Conservation (phyloP, 2,888 invertebrate genomes). For the Drosophila mimetica region DNA sequence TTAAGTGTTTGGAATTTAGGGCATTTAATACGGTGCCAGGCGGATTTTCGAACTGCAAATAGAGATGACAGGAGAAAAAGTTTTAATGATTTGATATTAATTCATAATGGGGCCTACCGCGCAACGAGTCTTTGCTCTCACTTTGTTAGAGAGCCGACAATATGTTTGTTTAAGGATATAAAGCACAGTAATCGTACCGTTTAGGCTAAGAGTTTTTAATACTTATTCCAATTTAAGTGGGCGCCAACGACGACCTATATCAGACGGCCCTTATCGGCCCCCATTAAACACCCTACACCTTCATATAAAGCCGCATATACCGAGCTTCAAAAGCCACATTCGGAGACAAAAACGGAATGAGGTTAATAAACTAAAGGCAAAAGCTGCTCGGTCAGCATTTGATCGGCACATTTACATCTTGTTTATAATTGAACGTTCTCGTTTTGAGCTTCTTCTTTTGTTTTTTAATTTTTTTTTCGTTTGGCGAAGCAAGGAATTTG, state of each 20-base stretch:
- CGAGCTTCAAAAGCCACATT: background rate
- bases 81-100: constrained; percentile 17
- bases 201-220: too few relatives aligned
- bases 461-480: constrained; percentile 5
- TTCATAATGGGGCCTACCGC: too few relatives aligned
- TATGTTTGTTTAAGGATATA: too few relatives aligned
- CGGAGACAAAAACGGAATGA: constrained; percentile 35
- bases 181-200: too few relatives aligned
- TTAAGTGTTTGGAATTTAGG: constrained; percentile 39
- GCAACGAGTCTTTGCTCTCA: too few relatives aligned
- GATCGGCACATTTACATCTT: constrained; percentile 68
- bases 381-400: constrained; percentile 58
- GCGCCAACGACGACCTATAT: background rate
- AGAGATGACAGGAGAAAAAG: background rate
- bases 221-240: background rate
- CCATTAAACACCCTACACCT: constrained; percentile 5
- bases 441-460: constrained; percentile 25
- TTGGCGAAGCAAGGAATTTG: constrained; percentile 55
- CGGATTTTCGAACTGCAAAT: constrained; percentile 56
- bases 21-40: constrained; percentile 24
- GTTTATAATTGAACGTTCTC: constrained; percentile 58
- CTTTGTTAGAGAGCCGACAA: too few relatives aligned
- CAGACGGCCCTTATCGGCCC: constrained; percentile 21
- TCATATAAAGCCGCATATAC: background rate
- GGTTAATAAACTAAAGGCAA: constrained; percentile 71